These are phyloP conservation scores for Neodiprion fabricii DNA, from an alignment of 1,140 invertebrate genomes.

Conservation along the genomic window DNA sequence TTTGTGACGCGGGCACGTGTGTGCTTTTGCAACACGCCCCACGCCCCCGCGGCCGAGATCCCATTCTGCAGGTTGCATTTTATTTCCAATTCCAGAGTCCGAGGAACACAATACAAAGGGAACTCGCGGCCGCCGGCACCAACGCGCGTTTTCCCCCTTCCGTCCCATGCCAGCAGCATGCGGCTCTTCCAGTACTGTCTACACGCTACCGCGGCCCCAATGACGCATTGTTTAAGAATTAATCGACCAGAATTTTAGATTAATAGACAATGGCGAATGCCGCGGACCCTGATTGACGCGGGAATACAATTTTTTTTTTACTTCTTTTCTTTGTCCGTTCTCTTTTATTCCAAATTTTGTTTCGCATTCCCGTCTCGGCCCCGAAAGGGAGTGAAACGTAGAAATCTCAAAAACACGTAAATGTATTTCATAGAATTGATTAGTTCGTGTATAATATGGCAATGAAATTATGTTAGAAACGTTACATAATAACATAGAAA, in stretches of 20 bases:
- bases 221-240: conserved; percentile 48
- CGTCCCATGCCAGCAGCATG: background rate
- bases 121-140: background rate
- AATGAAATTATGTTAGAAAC: too few species aligned
- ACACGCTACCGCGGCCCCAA: conserved; percentile 30
- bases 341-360: background rate
- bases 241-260: conserved; percentile 30
- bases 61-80: conserved; percentile 30
- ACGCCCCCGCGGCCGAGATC: conserved; percentile 12
- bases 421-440: too few species aligned
- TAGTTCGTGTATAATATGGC: too few species aligned
- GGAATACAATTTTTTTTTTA: background rate
- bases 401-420: too few species aligned
- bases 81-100: conserved; percentile 46
- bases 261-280: conserved; percentile 2
- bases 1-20: conserved; percentile 17
- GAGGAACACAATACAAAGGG: conserved; percentile 11
- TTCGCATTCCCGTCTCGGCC: too few species aligned
- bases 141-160: background rate
- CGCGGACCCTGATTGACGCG: background rate
- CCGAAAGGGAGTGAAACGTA: too few species aligned
- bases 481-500: too few species aligned
- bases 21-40: conserved; percentile 9
- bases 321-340: background rate
- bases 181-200: too few species aligned